Evolutionary conservation across 2,888 invertebrate genomes (phyloP), one percentile per base, ranked within the genome.

Genomic region (Sisyra nigra): DNA sequence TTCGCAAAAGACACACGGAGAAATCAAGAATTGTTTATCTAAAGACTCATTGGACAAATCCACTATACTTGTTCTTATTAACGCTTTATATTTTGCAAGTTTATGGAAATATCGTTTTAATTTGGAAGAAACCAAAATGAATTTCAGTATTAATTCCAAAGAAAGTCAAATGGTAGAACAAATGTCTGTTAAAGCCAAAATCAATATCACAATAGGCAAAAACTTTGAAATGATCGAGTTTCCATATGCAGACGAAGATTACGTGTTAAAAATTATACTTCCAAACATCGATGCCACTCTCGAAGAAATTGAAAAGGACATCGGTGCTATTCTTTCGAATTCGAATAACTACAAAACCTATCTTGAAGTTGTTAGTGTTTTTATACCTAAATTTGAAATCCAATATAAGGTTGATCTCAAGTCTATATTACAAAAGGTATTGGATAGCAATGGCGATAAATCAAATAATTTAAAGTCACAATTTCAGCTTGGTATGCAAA

Each of bases 11-110:
- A 96, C 96, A 0, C 77, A 84, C 42, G 62, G 80, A 6, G 86
- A 80, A 58, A 93, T 96, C 44, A 24, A 3, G 5, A 7, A 24
- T 3, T n/a, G n/a, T 7, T 24, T 3, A 24, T 24, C 7, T 7
- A 7, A 7, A 75, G 76, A 50, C 69, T 89, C 52, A 66, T 96
- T 96, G 40, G 57, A 67, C 2, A 11, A 72, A 1, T 53, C 63
- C 54, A 40, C 42, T 0, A 54, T 62, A 1, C 83, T 84, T 1
- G 60, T 86, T 45, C 68, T 91, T 3, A 72, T 87, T 2, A 91
- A 88, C 57, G 88, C 88, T 1, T 71, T 91, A n/a, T 87, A 88
- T 57, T 91, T 91, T 63, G 88, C 88, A 67, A 73, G 43, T 13
- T n/a, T n/a, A 17, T 43, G 43, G 43, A 9, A n/a, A 2, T 11